phyloP scores from a whole-genome alignment of 2,797 vertebrate species.

The Telmatherina bonti region DNA sequence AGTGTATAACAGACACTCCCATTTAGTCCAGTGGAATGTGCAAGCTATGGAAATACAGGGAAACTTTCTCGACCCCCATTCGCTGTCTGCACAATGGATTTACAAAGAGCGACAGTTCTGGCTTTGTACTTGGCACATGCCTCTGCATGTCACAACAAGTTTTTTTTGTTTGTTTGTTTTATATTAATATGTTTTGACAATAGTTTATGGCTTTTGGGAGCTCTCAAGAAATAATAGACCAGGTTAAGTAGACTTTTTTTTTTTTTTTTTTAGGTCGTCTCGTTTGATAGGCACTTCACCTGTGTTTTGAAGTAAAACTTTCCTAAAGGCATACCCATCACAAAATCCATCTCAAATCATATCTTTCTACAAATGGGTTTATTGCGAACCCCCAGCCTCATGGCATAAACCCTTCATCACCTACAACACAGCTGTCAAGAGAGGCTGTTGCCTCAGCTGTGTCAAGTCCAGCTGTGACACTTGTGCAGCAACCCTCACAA shows the following conservation, averaged over 20 bases:
- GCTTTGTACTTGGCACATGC: slow-evolving; percentile 67
- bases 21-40: slow-evolving; percentile 70
- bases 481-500: slow-evolving; percentile 25
- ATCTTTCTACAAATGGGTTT: not conserved
- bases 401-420: slow-evolving; percentile 38
- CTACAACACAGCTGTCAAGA: slow-evolving; percentile 68
- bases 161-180: slow-evolving; percentile 34
- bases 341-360: slow-evolving; percentile 30
- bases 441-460: slow-evolving; percentile 78
- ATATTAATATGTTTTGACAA: slow-evolving; percentile 24
- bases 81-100: slow-evolving; percentile 65
- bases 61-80: slow-evolving; percentile 60
- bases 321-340: slow-evolving; percentile 27
- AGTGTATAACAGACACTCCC: slow-evolving; percentile 50
- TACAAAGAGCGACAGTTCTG: slow-evolving; percentile 62
- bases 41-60: slow-evolving; percentile 72
- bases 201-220: slow-evolving; percentile 12
- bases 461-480: slow-evolving; percentile 57
- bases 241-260: slow-evolving; percentile 10
- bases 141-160: slow-evolving; percentile 45
- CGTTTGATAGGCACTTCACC: slow-evolving; percentile 54
- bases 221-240: slow-evolving; percentile 16
- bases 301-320: slow-evolving; percentile 57
- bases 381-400: not conserved
- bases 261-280: slow-evolving; percentile 17